These are phyloP conservation scores for Asobara japonica DNA, from an alignment of 1,140 invertebrate species.

Conservation along the genomic window DNA sequence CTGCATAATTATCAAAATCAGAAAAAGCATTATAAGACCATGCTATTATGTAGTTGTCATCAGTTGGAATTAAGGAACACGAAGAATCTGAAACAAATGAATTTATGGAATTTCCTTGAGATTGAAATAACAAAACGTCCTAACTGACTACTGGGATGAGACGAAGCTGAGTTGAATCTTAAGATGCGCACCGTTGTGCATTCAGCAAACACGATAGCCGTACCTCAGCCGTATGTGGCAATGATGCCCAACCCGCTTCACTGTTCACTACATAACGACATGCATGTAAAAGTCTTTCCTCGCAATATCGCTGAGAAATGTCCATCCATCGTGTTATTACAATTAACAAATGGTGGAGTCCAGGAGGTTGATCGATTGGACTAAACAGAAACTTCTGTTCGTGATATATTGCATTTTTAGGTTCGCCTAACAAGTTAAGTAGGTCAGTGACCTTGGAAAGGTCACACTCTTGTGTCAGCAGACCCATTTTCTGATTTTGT, in stretches of 20 bases:
- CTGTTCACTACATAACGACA: slow-evolving; percentile 33
- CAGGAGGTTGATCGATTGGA: background rate
- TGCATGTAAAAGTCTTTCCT: slow-evolving; percentile 42
- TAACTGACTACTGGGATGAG: slow-evolving; percentile 19
- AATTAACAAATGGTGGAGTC: slow-evolving; percentile 10
- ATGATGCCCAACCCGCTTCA: slow-evolving; percentile 35
- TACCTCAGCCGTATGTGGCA: slow-evolving; percentile 30
- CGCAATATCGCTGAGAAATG: slow-evolving; percentile 19
- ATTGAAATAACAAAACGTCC: background rate
- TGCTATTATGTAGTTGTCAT: background rate
- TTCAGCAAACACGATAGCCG: slow-evolving; percentile 31
- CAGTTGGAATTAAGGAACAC: background rate
- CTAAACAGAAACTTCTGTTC: background rate
- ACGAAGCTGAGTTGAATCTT: slow-evolving; percentile 29
- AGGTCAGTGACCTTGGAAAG: too few species aligned
- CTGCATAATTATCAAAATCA: too few species aligned
- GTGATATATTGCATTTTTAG: too few species aligned
- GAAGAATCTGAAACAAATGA: background rate
- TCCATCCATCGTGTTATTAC: background rate
- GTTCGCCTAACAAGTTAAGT: too few species aligned
- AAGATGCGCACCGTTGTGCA: slow-evolving; percentile 41
- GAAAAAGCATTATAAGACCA: too few species aligned
- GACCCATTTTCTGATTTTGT: too few species aligned
- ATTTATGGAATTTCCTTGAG: background rate
- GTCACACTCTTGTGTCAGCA: too few species aligned